These are phyloP conservation scores for Porphyrio hochstetteri DNA, from an alignment of 2,113 vertebrate genomes.

Conservation along the genomic window DNA sequence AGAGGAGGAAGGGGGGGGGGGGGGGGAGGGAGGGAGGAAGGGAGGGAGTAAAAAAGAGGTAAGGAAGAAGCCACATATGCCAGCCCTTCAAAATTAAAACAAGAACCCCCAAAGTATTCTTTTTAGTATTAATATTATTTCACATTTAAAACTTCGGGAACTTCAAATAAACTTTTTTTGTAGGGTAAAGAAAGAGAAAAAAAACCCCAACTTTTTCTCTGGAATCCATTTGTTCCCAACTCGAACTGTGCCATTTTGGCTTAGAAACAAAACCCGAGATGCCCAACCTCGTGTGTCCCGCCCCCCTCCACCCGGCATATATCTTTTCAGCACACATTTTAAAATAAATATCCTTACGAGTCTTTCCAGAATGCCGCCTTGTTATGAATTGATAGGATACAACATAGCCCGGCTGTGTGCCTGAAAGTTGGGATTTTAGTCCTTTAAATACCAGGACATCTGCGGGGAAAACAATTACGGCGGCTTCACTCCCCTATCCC, in stretches of 20 bases:
- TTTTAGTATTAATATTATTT: too few relatives aligned
- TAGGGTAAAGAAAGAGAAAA: conserved; percentile 4
- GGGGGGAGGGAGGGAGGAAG: too few relatives aligned
- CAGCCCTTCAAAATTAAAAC: too few relatives aligned
- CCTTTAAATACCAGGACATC: conserved; percentile 1
- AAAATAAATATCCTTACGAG: conserved; percentile 42
- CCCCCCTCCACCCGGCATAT: background rate
- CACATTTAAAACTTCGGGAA: background rate
- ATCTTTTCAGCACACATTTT: conserved; percentile 47
- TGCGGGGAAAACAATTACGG: background rate
- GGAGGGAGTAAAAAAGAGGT: too few relatives aligned
- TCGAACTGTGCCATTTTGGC: conserved; percentile 31
- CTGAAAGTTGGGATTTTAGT: conserved; percentile 4
- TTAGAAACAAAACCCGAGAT: conserved; percentile 1
- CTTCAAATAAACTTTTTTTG: conserved; percentile 24
- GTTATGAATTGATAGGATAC: conserved; percentile 11
- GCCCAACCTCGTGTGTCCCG: background rate
- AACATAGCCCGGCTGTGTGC: background rate
- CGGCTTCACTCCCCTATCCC: background rate
- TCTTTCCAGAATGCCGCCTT: conserved; percentile 20
- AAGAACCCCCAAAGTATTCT: too few relatives aligned
- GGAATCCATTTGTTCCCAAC: conserved; percentile 54
- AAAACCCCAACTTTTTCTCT: background rate
- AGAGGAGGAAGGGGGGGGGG: too few relatives aligned
- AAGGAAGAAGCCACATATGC: too few relatives aligned